Conservation (phyloP, 53 echinoderm and acorn worm species). For the Holothuria leucospilota region DNA sequence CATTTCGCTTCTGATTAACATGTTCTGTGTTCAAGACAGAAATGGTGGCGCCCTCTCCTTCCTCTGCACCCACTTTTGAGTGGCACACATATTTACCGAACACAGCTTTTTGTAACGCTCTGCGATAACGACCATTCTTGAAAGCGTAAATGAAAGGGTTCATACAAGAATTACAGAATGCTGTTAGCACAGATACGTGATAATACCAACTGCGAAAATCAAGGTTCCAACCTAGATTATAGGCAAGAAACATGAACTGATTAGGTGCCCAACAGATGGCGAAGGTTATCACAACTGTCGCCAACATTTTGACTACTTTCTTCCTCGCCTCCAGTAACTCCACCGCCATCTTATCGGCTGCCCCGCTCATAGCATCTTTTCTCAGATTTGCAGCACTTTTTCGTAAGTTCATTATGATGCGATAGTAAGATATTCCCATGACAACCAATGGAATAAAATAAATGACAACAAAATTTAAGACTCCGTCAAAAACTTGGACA, state of each 20-base stretch:
- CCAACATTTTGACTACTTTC: constrained; percentile 84
- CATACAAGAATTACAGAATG: constrained; percentile 94
- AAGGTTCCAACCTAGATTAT: constrained; percentile 86
- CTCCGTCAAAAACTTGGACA: constrained; percentile 77
- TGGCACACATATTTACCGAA: constrained; percentile 16
- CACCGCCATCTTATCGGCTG: constrained; percentile 66
- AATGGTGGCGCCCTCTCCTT: background rate
- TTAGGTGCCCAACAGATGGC: constrained; percentile 95
- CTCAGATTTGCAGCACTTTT: constrained; percentile 65
- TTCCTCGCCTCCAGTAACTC: constrained; percentile 82
- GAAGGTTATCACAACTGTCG: constrained; percentile 83
- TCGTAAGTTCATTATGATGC: constrained; percentile 73
- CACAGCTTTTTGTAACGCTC: constrained; percentile 71
- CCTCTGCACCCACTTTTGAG: background rate
- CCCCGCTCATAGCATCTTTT: constrained; percentile 56
- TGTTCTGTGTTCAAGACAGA: constrained; percentile 8
- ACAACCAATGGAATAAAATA: constrained; percentile 81
- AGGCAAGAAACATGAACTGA: constrained; percentile 88
- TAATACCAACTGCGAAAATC: constrained; percentile 94
- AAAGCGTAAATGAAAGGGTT: constrained; percentile 96
- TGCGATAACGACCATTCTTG: constrained; percentile 80
- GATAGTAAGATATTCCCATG: constrained; percentile 85
- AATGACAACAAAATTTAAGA: constrained; percentile 81
- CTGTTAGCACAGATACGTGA: constrained; percentile 82
- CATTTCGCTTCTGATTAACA: background rate